These are phyloP conservation scores for Malthinus seriepunctatus DNA, from an alignment of 2,888 invertebrate genomes.

Conservation along the genomic window DNA sequence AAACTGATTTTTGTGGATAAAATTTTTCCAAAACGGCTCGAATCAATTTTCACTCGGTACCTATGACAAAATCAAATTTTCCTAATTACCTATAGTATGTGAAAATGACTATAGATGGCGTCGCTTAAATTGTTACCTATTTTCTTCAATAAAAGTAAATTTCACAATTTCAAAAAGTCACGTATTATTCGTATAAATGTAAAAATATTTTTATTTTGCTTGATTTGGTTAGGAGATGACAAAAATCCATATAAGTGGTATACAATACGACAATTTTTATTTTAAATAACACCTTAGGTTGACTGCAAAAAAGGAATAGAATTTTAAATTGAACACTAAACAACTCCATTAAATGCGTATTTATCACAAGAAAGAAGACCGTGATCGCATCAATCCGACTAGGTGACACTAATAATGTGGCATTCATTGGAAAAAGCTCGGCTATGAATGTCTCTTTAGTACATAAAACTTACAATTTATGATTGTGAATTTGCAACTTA, in stretches of 20 bases:
- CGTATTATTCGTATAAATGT: not conserved
- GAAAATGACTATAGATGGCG: no score
- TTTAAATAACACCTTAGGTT: conserved; percentile 19
- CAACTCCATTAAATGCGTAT: conserved; percentile 26
- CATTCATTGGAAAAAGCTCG: conserved; percentile 22
- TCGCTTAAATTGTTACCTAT: no score
- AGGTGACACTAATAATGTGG: conserved; percentile 24
- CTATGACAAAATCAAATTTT: no score
- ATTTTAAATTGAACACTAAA: conserved; percentile 21
- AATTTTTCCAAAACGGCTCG: no score
- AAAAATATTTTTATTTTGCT: not conserved
- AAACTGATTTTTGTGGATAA: no score
- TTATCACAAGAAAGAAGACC: conserved; percentile 18
- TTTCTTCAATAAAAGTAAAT: no score
- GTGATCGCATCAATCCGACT: conserved; percentile 22
- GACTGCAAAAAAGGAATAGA: conserved; percentile 22
- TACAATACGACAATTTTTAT: conserved; percentile 10
- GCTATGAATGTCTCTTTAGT: conserved; percentile 16
- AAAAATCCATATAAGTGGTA: conserved; percentile 18
- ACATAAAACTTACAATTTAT: conserved; percentile 25
- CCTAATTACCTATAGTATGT: no score
- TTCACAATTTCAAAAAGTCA: not conserved
- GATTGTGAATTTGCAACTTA: conserved; percentile 20
- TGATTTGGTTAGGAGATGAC: conserved; percentile 4
- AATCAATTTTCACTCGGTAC: no score